These are phyloP conservation scores for Anthoscopus minutus DNA, from an alignment of 2,113 vertebrate genomes.

Conservation along the genomic window DNA sequence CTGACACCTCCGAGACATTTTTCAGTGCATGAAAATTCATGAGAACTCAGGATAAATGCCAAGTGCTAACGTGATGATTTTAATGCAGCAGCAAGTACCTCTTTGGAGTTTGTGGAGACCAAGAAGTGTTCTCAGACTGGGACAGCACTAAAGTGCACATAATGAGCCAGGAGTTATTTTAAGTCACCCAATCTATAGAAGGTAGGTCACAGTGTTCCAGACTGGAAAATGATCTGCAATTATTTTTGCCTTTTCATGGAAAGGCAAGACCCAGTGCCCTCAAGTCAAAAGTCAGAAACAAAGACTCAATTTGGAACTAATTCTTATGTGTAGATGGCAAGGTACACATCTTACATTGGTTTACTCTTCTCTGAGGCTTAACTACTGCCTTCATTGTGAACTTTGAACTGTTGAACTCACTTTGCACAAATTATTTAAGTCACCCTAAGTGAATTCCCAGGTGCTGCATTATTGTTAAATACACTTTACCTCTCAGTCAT, in stretches of 20 bases:
- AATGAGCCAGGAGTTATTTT: neutral
- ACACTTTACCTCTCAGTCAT: neutral
- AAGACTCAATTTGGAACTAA: neutral
- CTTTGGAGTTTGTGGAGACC: neutral
- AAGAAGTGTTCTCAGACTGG: neutral
- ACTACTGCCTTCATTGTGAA: neutral
- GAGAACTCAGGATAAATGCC: neutral
- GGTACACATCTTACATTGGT: neutral
- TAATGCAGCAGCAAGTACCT: neutral
- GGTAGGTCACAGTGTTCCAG: neutral
- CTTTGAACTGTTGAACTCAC: neutral
- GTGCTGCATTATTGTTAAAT: neutral
- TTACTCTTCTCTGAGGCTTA: neutral
- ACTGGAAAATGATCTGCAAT: neutral
- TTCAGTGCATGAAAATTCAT: neutral
- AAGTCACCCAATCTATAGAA: neutral
- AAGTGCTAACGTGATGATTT: neutral
- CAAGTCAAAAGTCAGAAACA: neutral
- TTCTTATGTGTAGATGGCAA: neutral
- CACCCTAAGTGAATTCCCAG: neutral
- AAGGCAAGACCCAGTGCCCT: neutral
- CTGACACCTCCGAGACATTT: neutral
- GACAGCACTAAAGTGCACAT: neutral
- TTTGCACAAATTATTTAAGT: neutral
- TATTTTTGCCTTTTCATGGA: neutral